These are phyloP conservation scores for Sepioteuthis lessoniana DNA, from an alignment of 2,888 invertebrate genomes.

Conservation along the genomic window DNA sequence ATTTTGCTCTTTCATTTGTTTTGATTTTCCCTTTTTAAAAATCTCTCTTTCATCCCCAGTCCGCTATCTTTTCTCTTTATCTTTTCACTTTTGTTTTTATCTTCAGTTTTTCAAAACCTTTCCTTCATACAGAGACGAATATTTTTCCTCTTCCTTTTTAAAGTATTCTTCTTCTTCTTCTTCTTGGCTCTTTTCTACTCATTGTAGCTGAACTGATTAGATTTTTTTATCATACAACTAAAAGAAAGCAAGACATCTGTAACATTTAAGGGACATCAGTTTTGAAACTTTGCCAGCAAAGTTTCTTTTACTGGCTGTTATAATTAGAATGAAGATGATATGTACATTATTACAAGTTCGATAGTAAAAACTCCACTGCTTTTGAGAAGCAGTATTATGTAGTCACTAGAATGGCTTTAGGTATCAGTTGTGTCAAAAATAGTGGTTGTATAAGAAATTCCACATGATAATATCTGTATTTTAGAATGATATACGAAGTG, in stretches of 20 bases:
- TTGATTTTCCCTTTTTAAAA: too few relatives aligned
- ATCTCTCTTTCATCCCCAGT: too few relatives aligned
- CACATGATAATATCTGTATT: too few relatives aligned
- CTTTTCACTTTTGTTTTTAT: too few relatives aligned
- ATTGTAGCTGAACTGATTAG: neutral
- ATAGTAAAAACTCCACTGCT: neutral
- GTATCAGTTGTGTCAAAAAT: too few relatives aligned
- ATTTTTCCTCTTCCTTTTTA: neutral
- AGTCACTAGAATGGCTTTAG: neutral
- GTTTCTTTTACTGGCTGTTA: neutral
- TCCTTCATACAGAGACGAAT: too few relatives aligned
- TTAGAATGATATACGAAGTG: too few relatives aligned
- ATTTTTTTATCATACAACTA: neutral
- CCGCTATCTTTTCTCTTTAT: too few relatives aligned
- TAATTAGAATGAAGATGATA: constrained; percentile 33
- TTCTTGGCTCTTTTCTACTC: neutral
- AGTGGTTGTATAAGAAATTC: too few relatives aligned
- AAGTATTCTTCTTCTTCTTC: neutral
- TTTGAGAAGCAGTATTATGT: neutral
- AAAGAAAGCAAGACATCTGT: neutral
- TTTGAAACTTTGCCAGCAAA: constrained; percentile 5
- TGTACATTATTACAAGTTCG: neutral
- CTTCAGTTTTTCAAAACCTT: too few relatives aligned
- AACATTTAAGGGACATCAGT: neutral
- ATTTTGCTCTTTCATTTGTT: too few relatives aligned